Conservation (phyloP, 2,797 vertebrate species). For the Eulemur rubriventer region DNA sequence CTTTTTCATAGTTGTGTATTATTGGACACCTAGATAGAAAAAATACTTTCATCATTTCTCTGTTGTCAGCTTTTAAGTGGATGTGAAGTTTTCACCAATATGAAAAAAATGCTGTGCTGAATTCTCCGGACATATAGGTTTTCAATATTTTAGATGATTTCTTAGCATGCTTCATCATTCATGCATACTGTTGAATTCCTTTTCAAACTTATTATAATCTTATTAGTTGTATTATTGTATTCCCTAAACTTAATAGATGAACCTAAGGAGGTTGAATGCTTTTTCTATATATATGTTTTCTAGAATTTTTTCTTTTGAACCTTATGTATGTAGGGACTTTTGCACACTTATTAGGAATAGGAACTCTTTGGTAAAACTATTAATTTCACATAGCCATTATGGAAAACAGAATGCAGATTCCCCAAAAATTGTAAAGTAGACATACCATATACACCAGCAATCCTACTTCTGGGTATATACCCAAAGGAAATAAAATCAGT, state of each 20-base stretch:
- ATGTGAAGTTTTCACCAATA: neutral
- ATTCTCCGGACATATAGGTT: neutral
- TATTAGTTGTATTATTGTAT: neutral
- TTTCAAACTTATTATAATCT: neutral
- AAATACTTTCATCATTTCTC: neutral
- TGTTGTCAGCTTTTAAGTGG: neutral
- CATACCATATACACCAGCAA: neutral
- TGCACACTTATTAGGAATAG: neutral
- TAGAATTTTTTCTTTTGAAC: neutral
- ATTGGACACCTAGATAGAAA: neutral
- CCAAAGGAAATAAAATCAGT: neutral
- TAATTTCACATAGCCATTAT: neutral
- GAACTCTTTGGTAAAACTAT: neutral
- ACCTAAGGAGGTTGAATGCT: neutral
- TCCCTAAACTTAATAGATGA: neutral
- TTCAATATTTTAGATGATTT: neutral
- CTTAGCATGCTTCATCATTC: neutral
- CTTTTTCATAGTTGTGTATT: neutral
- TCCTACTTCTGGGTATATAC: neutral
- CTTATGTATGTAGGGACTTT: neutral
- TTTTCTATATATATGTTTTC: neutral
- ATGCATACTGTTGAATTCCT: neutral
- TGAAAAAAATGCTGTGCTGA: neutral
- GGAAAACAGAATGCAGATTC: neutral
- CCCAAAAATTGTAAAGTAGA: neutral